Evolutionary conservation across 2,797 vertebrate species (phyloP).

Genomic region (Moxostoma hubbsi): DNA sequence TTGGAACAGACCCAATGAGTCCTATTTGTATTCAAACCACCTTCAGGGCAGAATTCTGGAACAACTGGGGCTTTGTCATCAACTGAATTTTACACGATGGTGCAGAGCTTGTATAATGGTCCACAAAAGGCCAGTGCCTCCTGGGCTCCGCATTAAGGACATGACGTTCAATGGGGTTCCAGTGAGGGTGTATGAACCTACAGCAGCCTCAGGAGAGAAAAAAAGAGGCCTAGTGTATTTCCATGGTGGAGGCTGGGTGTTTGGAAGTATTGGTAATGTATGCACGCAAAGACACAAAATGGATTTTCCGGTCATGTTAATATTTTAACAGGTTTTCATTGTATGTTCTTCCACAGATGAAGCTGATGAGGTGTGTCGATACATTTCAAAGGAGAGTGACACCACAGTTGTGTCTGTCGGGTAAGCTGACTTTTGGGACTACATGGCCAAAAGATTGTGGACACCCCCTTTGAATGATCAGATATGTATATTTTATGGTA

Average conservation of each 20-base stretch:
- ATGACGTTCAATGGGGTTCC: slow-evolving; percentile 76
- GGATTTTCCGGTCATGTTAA: neutral
- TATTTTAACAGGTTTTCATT: slow-evolving; percentile 10
- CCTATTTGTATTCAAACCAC: slow-evolving; percentile 20
- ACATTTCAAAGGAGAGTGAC: slow-evolving; percentile 74
- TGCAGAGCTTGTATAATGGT: slow-evolving; percentile 52
- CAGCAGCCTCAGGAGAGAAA: slow-evolving; percentile 57
- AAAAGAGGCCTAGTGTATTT: slow-evolving; percentile 83
- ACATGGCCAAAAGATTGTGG: no score
- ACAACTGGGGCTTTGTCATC: slow-evolving; percentile 78
- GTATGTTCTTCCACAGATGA: slow-evolving; percentile 67
- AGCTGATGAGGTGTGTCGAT: slow-evolving; percentile 75
- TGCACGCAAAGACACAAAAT: neutral
- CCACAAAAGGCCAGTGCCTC: slow-evolving; percentile 61
- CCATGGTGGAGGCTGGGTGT: slow-evolving; percentile 82
- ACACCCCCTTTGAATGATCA: no score
- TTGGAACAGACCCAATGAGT: neutral
- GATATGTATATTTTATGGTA: no score
- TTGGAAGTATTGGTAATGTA: slow-evolving; percentile 81
- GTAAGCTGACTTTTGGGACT: slow-evolving; percentile 67
- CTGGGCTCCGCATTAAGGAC: slow-evolving; percentile 76
- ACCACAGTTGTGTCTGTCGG: slow-evolving; percentile 83
- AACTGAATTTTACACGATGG: slow-evolving; percentile 75
- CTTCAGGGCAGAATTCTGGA: slow-evolving; percentile 82
- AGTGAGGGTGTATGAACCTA: slow-evolving; percentile 84